These are phyloP conservation scores for Paradoxurus hermaphroditus DNA, from an alignment of 2,113 vertebrate species.

Conservation along the genomic window DNA sequence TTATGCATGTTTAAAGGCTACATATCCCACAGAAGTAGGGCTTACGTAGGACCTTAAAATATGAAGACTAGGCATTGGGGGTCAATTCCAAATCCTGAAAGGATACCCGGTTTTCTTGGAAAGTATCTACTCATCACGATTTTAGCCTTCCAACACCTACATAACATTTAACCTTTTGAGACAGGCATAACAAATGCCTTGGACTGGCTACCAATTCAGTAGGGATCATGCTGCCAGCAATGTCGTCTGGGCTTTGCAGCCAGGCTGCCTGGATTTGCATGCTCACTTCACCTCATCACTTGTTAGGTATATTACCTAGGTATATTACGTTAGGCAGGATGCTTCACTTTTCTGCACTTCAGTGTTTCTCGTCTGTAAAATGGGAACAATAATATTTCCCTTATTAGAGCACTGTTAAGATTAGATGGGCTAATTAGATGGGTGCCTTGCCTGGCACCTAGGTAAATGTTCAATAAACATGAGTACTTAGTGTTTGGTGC, in stretches of 20 bases:
- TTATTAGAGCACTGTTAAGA: background rate
- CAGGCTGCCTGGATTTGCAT: background rate
- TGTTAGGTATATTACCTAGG: background rate
- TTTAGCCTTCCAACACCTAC: background rate
- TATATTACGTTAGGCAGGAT: background rate
- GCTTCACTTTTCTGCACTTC: background rate
- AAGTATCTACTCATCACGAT: background rate
- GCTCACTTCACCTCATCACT: background rate
- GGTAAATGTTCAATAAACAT: background rate
- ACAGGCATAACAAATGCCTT: background rate
- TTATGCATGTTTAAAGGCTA: background rate
- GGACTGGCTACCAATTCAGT: background rate
- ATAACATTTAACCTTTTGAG: background rate
- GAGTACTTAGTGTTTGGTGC: background rate
- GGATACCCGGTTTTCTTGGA: background rate
- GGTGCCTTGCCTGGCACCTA: background rate
- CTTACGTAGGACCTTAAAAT: background rate
- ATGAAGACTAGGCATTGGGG: background rate
- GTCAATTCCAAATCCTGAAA: background rate
- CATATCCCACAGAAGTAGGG: background rate
- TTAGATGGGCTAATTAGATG: background rate
- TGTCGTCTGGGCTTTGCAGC: background rate
- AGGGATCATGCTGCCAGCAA: background rate
- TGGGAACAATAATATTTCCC: background rate
- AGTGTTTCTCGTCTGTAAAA: conserved; percentile 28